Base-by-base conservation (phyloP, 2,888 invertebrate species). In the Nyleta sp. region DNA sequence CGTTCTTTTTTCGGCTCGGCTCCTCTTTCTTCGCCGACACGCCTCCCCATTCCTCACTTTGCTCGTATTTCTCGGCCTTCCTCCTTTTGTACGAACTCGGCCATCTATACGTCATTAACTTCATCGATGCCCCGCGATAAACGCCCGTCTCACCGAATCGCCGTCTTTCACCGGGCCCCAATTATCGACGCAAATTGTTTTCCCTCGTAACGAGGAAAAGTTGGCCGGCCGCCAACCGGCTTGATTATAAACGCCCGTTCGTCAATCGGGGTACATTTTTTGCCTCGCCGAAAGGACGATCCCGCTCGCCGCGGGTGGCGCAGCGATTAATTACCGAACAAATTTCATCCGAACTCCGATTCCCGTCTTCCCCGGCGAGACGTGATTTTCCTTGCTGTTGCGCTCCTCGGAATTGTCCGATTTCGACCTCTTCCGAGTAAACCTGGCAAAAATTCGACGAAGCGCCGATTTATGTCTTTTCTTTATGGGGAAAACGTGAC, bases 21-120 rank as follows among this genome's bases (percentile, higher is more conserved):
- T 76, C 68, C 62, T 80, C 59, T 80, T 76, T 76, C 75, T 76
- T 72, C 64, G 72, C 42, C 65, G 73, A 62, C 80, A 76, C 80
- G 76, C 80, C 79, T 68, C 57, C 64, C 73, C 68, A 65, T 79
- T 72, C 44, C 40, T 72, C 64, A 70, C 68, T 67, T 76, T 76
- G 67, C 68, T 74, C 75, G 62, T 72, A 64, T 64, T 20, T 42
- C 38, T 33, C 33, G 24, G 22, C 70, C 74, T 67, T 55, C 62
- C 44, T 71, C 28, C 64, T 52, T 79, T 67, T 52, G 44, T 73
- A 55, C 57, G 57, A 67, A 72, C 59, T 53, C 59, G 68, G 62
- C 50, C 73, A 80, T 68, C 80, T 44, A 48, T 77, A 73, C 73
- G 76, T 76, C 80, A 80, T 80, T 80, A 76, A 80, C 68, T 80